Base-by-base conservation (phyloP, 2,113 vertebrate genomes). In the Anas platyrhynchos region DNA sequence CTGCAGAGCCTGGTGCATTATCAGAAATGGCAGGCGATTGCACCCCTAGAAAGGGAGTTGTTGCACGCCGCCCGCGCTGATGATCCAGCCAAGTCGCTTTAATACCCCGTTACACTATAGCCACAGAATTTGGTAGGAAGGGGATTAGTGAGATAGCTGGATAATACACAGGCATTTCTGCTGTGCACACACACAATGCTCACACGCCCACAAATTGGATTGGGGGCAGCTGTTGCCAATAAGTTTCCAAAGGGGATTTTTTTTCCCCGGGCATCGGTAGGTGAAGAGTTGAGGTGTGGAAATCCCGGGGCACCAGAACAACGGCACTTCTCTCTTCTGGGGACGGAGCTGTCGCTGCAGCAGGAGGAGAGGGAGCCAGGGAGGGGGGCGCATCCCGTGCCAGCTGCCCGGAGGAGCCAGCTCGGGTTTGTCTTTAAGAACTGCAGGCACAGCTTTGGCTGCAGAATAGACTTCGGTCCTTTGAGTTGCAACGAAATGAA, bases 201-300 rank as follows among this genome's bases (percentile, higher is more conserved):
- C 27, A 36, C 66, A 14, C 62, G 27, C 41, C 41, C 36, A 7
- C 31, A n/a, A 56, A 32, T 27, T 69, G 72, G 79, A 50, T 82
- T 96, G 96, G 94, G 75, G 83, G 26, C 36, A 95, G 73, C 74
- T 92, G 68, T 88, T 96, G 73, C 62, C 78, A 84, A 43, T 46
- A 59, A 84, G 54, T 89, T 75, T 59, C 55, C 58, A 61, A 79
- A 87, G 61, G n/a, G 83, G 43, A 44, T 94, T 92, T 96, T 96
- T 34, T 96, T 69, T 83, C 55, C 29, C 65, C 66, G 84, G 72
- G 31, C 5, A 6, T 31, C 21, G 10, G 1, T 3, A 34, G 38
- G 31, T 90, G 59, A 82, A 89, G 86, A 83, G 11, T 72, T 90
- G 48, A 88, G 84, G 25, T 88, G 34, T 79, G 59, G 84, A 74